Conservation (phyloP, 2,113 vertebrate species). For the Acrocephalus arundinaceus region DNA sequence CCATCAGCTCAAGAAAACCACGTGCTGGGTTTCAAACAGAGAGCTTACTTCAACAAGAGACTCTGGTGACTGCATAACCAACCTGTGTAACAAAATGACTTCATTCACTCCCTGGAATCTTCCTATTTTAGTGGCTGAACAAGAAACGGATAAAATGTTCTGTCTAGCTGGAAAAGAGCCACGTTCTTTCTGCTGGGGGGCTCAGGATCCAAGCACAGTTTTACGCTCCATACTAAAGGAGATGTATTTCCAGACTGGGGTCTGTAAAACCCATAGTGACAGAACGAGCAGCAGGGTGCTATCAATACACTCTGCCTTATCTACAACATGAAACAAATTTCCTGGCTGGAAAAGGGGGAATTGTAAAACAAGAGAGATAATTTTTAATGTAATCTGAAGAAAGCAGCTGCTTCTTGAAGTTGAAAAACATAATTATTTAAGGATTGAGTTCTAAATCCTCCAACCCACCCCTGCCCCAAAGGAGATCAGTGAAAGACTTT, state of each 20-base stretch:
- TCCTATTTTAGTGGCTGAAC: conserved; percentile 45
- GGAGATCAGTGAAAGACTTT: conserved; percentile 46
- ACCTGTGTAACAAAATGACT: conserved; percentile 11
- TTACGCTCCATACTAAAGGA: background rate
- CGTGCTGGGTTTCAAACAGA: conserved; percentile 15
- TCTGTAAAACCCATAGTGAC: conserved; percentile 8
- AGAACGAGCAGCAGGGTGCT: conserved; percentile 35
- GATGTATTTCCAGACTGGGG: background rate
- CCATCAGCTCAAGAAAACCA: conserved; percentile 7
- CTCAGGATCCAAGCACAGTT: background rate
- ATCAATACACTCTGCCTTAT: conserved; percentile 35
- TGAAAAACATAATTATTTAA: conserved; percentile 60
- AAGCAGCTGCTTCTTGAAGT: conserved; percentile 42
- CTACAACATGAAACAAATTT: conserved; percentile 35
- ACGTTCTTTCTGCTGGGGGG: background rate
- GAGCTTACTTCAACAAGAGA: conserved; percentile 25
- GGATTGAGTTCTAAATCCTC: conserved; percentile 50
- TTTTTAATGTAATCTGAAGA: conserved; percentile 60
- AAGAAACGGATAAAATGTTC: conserved; percentile 51
- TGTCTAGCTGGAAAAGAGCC: background rate
- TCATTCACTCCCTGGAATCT: conserved; percentile 19
- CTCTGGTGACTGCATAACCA: conserved; percentile 3
- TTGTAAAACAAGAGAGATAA: conserved; percentile 52
- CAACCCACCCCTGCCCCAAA: background rate
- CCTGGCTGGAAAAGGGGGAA: conserved; percentile 23